phyloP scores from a whole-genome alignment of 1,140 invertebrate genomes.

The Euborellia annulipes region DNA sequence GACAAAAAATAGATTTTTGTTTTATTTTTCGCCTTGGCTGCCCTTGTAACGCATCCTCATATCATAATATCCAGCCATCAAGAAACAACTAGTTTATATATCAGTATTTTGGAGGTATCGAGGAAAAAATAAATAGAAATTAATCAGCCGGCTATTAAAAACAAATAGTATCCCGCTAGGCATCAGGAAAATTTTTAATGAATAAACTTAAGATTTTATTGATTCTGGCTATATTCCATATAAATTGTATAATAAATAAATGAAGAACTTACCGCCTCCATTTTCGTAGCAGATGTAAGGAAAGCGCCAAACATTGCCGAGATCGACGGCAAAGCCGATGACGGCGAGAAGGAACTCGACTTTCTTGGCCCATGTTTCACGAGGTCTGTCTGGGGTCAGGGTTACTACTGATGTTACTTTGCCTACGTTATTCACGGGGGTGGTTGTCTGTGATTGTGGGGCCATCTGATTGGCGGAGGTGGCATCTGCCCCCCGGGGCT shows the following conservation, averaged over 20 bases:
- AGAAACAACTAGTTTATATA: no score
- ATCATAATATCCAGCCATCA: no score
- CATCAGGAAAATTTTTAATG: no score
- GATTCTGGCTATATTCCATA: no score
- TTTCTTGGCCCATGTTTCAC: conserved; percentile 68
- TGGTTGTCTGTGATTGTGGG: conserved; percentile 22
- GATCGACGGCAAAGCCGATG: conserved; percentile 73
- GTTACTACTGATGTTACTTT: conserved; percentile 36
- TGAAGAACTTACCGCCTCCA: conserved; percentile 43
- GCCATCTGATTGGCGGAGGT: conserved; percentile 14
- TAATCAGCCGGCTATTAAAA: no score
- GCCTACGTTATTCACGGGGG: conserved; percentile 14
- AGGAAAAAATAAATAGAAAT: no score
- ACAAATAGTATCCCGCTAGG: no score
- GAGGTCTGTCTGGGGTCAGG: conserved; percentile 37
- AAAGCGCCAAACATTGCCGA: conserved; percentile 67
- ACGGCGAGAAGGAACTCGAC: conserved; percentile 77
- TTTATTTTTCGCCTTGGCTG: no score
- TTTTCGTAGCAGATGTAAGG: conserved; percentile 70
- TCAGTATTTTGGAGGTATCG: no score
- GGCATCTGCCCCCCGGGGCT: neutral
- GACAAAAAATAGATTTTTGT: no score
- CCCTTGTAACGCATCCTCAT: no score
- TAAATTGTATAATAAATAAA: neutral
- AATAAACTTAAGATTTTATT: no score